Percentiles rank a stretch among this genome's conserved stretches.
Evolutionary conservation across 2,888 invertebrate species (phyloP).

Genomic region (Periphyllus acericola): DNA sequence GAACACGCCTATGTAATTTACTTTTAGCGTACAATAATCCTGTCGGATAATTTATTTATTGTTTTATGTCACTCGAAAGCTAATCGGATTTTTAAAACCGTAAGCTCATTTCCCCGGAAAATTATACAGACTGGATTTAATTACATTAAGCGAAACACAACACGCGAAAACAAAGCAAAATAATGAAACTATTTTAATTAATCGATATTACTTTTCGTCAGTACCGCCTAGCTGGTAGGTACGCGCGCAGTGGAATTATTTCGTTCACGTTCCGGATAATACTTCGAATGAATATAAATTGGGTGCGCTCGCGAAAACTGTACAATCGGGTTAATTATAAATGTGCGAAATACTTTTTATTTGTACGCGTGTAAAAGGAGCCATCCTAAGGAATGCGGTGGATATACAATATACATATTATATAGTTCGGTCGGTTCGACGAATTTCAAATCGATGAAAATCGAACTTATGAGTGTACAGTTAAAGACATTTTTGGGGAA

Average conservation of each 20-base stretch:
- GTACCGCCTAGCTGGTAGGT: not conserved
- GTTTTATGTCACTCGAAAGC: not conserved
- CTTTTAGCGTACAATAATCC: not conserved
- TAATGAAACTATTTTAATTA: slow-evolving; percentile 20
- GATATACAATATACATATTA: no score
- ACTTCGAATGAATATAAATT: slow-evolving; percentile 7
- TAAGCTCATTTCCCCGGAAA: not conserved
- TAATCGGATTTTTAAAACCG: not conserved
- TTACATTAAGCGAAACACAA: not conserved
- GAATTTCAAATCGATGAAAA: not conserved
- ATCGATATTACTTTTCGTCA: not conserved
- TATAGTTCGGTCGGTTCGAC: no score
- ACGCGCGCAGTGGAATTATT: not conserved
- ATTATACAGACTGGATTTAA: not conserved
- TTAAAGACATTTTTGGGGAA: not conserved
- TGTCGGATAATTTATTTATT: not conserved
- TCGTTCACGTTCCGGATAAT: not conserved
- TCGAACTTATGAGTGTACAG: not conserved
- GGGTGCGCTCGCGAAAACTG: not conserved
- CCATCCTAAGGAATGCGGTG: not conserved
- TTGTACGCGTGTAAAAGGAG: not conserved
- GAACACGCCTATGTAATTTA: not conserved
- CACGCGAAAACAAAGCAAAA: not conserved
- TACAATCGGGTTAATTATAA: not conserved
- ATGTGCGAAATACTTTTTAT: not conserved